These are phyloP conservation scores for Pseudeuparius sepicola DNA, from an alignment of 2,888 invertebrate species.

Conservation along the genomic window DNA sequence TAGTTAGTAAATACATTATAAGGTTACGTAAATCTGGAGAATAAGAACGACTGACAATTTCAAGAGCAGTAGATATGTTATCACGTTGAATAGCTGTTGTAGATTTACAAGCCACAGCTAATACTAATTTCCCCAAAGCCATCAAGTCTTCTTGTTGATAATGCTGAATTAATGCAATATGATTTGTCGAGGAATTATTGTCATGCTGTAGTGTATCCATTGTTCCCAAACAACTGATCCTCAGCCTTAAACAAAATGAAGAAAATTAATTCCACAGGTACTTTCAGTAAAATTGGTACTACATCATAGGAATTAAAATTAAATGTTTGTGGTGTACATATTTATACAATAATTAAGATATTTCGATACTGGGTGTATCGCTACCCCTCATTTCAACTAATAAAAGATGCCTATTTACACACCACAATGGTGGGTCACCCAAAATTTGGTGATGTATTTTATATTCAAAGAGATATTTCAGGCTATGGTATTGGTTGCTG, in stretches of 20 bases:
- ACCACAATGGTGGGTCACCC: too few relatives aligned
- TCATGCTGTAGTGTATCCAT: conserved; percentile 73
- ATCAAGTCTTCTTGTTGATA: conserved; percentile 86
- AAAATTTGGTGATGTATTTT: too few relatives aligned
- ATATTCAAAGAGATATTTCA: too few relatives aligned
- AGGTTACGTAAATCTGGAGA: conserved; percentile 91
- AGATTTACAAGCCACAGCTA: conserved; percentile 89
- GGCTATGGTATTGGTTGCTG: too few relatives aligned
- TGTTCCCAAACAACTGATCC: conserved; percentile 72
- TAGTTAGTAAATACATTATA: conserved; percentile 74
- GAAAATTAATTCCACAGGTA: too few relatives aligned
- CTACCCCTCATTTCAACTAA: too few relatives aligned
- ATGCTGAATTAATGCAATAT: conserved; percentile 55
- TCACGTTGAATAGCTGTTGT: conserved; percentile 72
- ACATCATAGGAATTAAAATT: too few relatives aligned
- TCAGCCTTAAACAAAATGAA: conserved; percentile 44
- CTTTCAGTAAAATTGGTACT: too few relatives aligned
- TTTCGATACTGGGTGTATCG: too few relatives aligned
- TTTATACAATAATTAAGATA: too few relatives aligned
- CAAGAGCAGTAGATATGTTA: conserved; percentile 79
- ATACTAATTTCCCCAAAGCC: conserved; percentile 80
- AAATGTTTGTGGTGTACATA: too few relatives aligned
- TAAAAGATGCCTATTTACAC: too few relatives aligned
- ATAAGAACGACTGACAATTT: conserved; percentile 81
- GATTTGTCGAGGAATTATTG: conserved; percentile 49